Evolutionary conservation across 2,888 invertebrate genomes (phyloP).

Genomic region (Autographa pulchrina): DNA sequence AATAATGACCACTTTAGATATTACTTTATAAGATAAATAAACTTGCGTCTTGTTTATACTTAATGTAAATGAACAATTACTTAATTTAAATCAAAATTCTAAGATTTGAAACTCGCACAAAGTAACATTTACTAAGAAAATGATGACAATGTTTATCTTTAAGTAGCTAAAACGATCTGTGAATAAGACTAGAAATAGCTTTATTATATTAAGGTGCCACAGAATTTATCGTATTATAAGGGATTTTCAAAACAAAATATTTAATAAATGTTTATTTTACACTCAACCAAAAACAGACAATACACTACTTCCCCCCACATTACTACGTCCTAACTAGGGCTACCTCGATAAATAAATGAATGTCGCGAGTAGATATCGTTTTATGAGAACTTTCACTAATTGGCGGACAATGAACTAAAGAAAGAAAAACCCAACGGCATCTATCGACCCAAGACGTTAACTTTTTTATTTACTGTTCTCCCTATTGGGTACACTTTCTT

Average conservation of each 20-base stretch:
- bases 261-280: too few relatives aligned
- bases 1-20: constrained; percentile 4
- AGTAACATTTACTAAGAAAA: neutral
- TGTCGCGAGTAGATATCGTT: neutral
- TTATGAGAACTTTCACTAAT: constrained; percentile 4
- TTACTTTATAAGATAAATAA: constrained; percentile 4
- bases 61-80: constrained; percentile 4
- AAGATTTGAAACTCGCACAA: neutral
- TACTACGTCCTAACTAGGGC: neutral
- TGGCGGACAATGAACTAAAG: neutral
- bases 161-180: neutral
- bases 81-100: neutral
- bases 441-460: too few relatives aligned
- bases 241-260: too few relatives aligned
- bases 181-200: neutral
- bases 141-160: neutral
- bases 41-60: constrained; percentile 1
- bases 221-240: neutral
- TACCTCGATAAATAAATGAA: neutral
- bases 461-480: too few relatives aligned
- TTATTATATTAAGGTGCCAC: neutral
- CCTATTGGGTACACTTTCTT: too few relatives aligned
- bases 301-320: too few relatives aligned
- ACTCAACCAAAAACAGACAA: too few relatives aligned
- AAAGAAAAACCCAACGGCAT: too few relatives aligned